Base-by-base conservation (phyloP, 2,797 vertebrate genomes). In the Phoeniculus purpureus region DNA sequence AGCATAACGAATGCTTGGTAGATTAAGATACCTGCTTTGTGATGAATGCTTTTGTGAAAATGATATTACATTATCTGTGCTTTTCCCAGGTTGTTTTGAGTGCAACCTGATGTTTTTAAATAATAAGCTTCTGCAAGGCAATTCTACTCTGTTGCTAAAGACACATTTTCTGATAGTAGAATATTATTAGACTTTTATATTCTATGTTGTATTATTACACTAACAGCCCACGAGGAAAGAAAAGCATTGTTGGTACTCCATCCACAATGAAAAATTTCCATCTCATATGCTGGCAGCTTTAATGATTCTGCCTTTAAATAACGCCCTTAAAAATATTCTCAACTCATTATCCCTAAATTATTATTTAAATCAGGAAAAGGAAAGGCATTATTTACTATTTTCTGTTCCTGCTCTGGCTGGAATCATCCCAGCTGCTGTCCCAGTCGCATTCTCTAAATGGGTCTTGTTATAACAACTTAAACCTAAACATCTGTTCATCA, bases 391-490 rank as follows among this genome's bases (percentile, higher is more conserved):
- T 55, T 88, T 94, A 81, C 70, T 34, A 74, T 79, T 93, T 81
- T 85, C 73, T 71, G 61, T 72, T 91, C 27, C 34, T n/a, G 40
- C 64, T 81, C 67, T 7, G 3, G 74, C 78, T 64, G 81, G 86
- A 89, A 95, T 76, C 43, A 54, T 88, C 84, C 91, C 19, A 92
- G 85, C 83, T 96, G 73, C 21, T 72, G 32, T 91, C 75, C 81
- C 66, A 51, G 27, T 48, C 37, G 50, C 77, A 43, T 90, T 95
- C 90, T 93, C 77, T 94, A 75, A 97, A 93, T 87, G 15, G 7
- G 76, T 80, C 50, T 76, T 96, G 85, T 93, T 91, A 4, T 32
- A 74, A 92, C 47, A 91, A 87, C 85, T 90, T 94, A 95, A 95
- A 95, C 86, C 79, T 94, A 90, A 91, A 64, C 37, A 78, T 89